These are phyloP conservation scores for Drosophila miranda DNA, from an alignment of 1,140 invertebrate genomes.

Conservation along the genomic window DNA sequence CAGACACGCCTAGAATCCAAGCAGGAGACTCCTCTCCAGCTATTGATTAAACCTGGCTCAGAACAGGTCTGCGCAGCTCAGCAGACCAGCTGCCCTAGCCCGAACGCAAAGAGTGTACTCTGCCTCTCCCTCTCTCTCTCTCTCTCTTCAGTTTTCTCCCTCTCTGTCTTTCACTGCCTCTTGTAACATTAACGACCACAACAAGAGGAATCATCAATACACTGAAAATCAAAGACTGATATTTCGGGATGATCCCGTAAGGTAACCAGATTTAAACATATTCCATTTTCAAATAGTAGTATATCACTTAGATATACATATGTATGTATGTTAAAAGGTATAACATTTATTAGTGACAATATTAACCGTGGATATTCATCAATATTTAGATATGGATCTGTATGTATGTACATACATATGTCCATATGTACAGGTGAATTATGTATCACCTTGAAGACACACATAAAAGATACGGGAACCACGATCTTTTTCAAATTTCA, in stretches of 20 bases:
- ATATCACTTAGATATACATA: too few species aligned
- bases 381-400: background rate
- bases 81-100: conserved; percentile 24
- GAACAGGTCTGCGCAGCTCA: conserved; percentile 64
- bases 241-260: too few species aligned
- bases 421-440: background rate
- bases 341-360: too few species aligned
- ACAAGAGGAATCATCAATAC: conserved; percentile 14
- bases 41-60: conserved; percentile 77
- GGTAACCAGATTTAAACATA: too few species aligned
- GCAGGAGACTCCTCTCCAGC: conserved; percentile 45
- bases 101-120: conserved; percentile 31
- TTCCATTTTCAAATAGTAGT: too few species aligned
- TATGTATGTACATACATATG: background rate
- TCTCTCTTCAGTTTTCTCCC: conserved; percentile 19
- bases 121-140: conserved; percentile 13
- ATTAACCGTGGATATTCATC: background rate
- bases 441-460: too few species aligned
- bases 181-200: conserved; percentile 23
- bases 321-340: too few species aligned
- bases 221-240: background rate
- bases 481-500: background rate
- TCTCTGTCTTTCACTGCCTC: conserved; percentile 56
- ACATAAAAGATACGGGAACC: too few species aligned
- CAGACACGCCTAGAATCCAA: conserved; percentile 76